Evolutionary conservation across 2,888 invertebrate species (phyloP), one percentile per base, ranked within the genome.

Genomic region (Melangyna quadrimaculata): DNA sequence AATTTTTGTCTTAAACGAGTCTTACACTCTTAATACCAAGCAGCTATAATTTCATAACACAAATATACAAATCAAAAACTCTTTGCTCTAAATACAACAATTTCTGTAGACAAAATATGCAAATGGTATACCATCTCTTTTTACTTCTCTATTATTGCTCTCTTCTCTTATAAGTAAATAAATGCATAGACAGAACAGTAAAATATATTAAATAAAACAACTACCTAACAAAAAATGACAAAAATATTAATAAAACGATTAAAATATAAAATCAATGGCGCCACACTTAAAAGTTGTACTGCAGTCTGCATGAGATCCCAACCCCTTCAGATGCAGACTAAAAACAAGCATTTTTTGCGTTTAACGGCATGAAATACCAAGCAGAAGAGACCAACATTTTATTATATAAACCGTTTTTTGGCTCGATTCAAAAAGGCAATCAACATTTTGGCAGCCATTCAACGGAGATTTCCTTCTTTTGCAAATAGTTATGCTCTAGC

Each of bases 381-480:
- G n/a, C n/a, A 79, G 75, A 77, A 69, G 75, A 65, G 74, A 74
- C 78, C 83, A 78, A 71, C 78, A 78, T 78, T 83, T 84, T 84
- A 75, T 75, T 75, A n/a, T n/a, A n/a, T n/a, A n/a, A 79, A 45
- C 61, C 55, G 59, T 79, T 79, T n/a, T n/a, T n/a, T n/a, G n/a
- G n/a, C n/a, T n/a, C n/a, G n/a, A n/a, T n/a, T n/a, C n/a, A n/a
- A n/a, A n/a, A n/a, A n/a, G n/a, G n/a, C 79, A 84, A 84, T 48
- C 65, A 45, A 45, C 10, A 19, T 19, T n/a, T n/a, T n/a, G n/a
- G n/a, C n/a, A n/a, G n/a, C n/a, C n/a, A n/a, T n/a, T n/a, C n/a
- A n/a, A n/a, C n/a, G n/a, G n/a, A n/a, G n/a, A n/a, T n/a, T 43
- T 45, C n/a, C n/a, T 80, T 59, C 37, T 45, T 53, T 67, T 63